Evolutionary conservation across 2,888 invertebrate species (phyloP), one percentile per base, ranked within the genome.

Genomic region (Campoletis raptor): DNA sequence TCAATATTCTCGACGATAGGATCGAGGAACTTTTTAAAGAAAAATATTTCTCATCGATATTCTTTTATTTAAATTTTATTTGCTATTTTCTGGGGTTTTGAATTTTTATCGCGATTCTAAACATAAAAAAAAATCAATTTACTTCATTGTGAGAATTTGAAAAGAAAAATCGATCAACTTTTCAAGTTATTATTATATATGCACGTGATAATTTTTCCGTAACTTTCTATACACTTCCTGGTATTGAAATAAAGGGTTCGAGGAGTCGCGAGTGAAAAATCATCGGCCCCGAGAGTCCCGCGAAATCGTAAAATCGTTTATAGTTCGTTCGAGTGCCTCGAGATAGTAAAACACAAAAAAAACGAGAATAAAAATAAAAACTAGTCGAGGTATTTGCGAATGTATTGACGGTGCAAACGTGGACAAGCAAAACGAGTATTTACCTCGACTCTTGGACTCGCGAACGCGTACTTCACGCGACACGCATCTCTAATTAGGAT

Each of bases 401-500:
- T 72, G 64, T 42, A 52, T 24, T 36, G 64, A 52, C 8, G 48
- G 57, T 69, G 74, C 74, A 76, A 69, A 30, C 45, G 67, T 42
- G 74, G 24, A n/a, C 74, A 42, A 81, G 73, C 64, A 21, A 42
- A 37, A 64, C 72, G 54, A 10, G 70, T 79, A 42, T 70, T 30
- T 79, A 10, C 45, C 24, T 45, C 57, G 6, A n/a, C 45, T 42
- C 52, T 24, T 21, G 42, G 70, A 48, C 36, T 36, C 83, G 36
- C 79, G 52, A 18, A 48, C 15, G 30, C 52, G 70, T 42, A 40
- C 12, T 81, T 81, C 70, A 77, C 83, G 86, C 83, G 83, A 86
- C 86, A 81, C 78, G 86, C 86, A 86, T 74, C 52, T 81, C 74
- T 81, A 86, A 86, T 84, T 86, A 83, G 83, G 52, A 78, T 78